Evolutionary conservation across 1,140 invertebrate species (phyloP), one percentile per base, ranked within the genome.

Genomic region (Tetramorium simillimum): DNA sequence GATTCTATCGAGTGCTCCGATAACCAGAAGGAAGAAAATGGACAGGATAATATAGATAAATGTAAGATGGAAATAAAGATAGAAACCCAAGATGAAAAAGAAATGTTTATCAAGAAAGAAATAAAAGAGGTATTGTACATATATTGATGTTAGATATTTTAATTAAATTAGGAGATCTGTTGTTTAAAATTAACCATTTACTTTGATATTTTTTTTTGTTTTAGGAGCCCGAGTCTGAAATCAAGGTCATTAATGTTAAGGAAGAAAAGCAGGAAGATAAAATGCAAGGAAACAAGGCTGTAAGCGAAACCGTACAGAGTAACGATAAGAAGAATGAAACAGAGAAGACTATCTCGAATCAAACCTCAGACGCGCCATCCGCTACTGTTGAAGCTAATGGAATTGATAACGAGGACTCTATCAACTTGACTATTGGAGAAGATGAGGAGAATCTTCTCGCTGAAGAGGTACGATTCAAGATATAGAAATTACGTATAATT

Each of bases 391-490:
- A 96, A 92, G 91, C 94, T 33, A 95, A 95, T 91, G 95, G 95
- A 33, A 95, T 96, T 87, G 97, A 97, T 88, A 97, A 97, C 82
- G 97, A 98, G 92, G 97, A 98, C 95, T 97, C 97, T 24, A 97
- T 98, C 62, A 97, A 97, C 94, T 95, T 98, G 80, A 97, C 97
- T 84, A 97, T 98, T 92, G 97, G 97, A 58, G 97, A 98, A 95
- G 97, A 98, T 94, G 97, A 98, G 91, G 96, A 97, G 92, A 96
- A 97, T 95, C 95, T 98, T 60, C 96, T 98, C 77, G 97, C 96
- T 90, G 97, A 97, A 94, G 97, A 98, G 96, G 97, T 96, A 95
- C 77, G 51, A 56, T 18, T 49, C 1, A n/a, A 10, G 4, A 51
- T 7, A 40, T 33, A 28, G 40, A 21, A 78, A 56, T 6, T 78